These are phyloP conservation scores for Platorchestia sp. DNA, from an alignment of 1,140 invertebrate genomes.

Conservation along the genomic window DNA sequence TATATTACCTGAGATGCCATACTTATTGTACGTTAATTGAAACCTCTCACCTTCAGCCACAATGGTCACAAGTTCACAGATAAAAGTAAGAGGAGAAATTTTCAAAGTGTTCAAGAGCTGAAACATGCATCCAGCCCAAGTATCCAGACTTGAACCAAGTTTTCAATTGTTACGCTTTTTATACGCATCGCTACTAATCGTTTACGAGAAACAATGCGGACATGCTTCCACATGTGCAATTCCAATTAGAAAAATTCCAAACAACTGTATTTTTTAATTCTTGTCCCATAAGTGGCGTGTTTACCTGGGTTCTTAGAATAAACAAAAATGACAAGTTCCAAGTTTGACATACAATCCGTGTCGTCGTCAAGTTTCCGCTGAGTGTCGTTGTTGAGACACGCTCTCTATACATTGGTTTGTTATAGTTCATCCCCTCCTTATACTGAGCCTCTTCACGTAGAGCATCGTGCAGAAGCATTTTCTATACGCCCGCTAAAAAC, in stretches of 20 bases:
- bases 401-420: too few species aligned
- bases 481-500: too few species aligned
- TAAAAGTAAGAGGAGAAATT: not conserved
- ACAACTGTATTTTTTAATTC: not conserved
- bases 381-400: too few species aligned
- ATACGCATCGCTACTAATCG: too few species aligned
- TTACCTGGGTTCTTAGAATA: not conserved
- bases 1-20: not conserved
- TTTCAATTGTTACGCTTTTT: not conserved
- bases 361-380: too few species aligned
- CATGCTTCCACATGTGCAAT: not conserved
- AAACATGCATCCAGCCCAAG: not conserved
- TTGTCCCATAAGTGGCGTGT: not conserved
- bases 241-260: not conserved
- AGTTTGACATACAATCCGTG: too few species aligned
- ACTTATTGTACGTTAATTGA: not conserved
- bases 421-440: conserved; percentile 74
- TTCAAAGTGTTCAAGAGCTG: not conserved
- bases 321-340: not conserved
- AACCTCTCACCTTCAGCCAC: not conserved
- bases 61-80: not conserved
- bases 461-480: too few species aligned
- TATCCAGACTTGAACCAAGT: not conserved
- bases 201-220: not conserved
- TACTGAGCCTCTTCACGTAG: conserved; percentile 95